A percentile compares a stretch with the other conserved stretches of the same genome.
phyloP scores from a whole-genome alignment of 2,888 invertebrate species.

The Epirrhoe tristata region DNA sequence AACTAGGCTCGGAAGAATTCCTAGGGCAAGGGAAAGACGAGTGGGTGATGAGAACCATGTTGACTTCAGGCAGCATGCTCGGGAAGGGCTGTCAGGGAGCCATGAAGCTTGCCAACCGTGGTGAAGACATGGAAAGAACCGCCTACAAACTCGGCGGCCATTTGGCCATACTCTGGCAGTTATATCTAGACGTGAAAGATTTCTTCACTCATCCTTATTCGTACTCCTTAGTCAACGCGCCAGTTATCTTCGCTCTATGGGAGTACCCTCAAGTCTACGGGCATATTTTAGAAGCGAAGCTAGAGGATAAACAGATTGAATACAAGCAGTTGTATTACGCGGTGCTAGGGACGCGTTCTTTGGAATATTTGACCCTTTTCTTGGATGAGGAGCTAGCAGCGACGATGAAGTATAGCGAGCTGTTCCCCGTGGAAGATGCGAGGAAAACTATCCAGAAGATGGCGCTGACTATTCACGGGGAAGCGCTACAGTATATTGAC shows the following conservation, averaged over 20 bases:
- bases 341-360: conserved; percentile 67
- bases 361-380: conserved; percentile 69
- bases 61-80: conserved; percentile 73
- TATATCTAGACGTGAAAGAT: conserved; percentile 76
- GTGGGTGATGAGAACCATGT: conserved; percentile 73
- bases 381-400: conserved; percentile 70
- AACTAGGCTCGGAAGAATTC: conserved; percentile 70
- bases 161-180: conserved; percentile 75
- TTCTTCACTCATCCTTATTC: conserved; percentile 76
- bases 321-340: conserved; percentile 73
- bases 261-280: conserved; percentile 76
- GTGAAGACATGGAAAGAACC: conserved; percentile 62
- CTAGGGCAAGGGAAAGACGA: conserved; percentile 76
- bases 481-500: conserved; percentile 73
- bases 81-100: conserved; percentile 78
- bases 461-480: conserved; percentile 71
- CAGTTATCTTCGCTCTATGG: conserved; percentile 72
- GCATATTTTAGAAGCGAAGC: conserved; percentile 63
- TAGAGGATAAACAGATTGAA: conserved; percentile 64
- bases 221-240: conserved; percentile 74
- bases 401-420: conserved; percentile 64
- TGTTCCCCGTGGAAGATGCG: conserved; percentile 73
- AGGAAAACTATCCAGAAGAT: conserved; percentile 71
- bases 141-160: conserved; percentile 77
- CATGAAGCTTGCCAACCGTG: conserved; percentile 69